Evolutionary conservation across 2,888 invertebrate genomes (phyloP), one percentile per base, ranked within the genome.

Genomic region (Drosophila paramelanica): DNA sequence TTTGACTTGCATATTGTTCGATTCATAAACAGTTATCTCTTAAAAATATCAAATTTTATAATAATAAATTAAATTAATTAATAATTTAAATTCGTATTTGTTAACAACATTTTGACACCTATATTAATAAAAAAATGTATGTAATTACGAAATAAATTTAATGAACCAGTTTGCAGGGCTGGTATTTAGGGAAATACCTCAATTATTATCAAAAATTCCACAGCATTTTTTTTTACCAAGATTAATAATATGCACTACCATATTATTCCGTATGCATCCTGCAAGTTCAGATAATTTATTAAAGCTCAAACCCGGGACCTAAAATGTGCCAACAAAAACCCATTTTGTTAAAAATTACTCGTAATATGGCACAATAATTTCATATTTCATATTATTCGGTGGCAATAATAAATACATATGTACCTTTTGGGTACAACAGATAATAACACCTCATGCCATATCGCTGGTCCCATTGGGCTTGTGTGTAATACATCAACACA

Each of bases 371-470:
- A 75, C 72, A 81, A 65, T 73, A 64, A 71, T 69, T 72, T 69
- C 61, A 70, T 73, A 71, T 83, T 75, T 67, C 53, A 33, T 36
- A 36, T 36, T 36, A 13, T 13, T 60, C 61, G 14, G 60, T 47
- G 46, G 55, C 64, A 71, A 78, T 84, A 87, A 69, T 84, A 71
- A 76, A 69, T 61, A 64, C 59, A 73, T 55, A 31, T 31, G 36
- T 45, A 50, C 55, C 43, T 61, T 60, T 57, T 42, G 58, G 25
- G 41, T 57, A 64, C 55, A 61, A 59, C 42, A 43, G 77, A 80
- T 78, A 80, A 79, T 79, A 69, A 88, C 86, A 83, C 86, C 79
- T 73, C 64, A 33, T 42, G 58, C 27, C 68, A 53, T 61, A 56
- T 58, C 46, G 20, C 42, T 33, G 57, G 50, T 64, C 65, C 72